Evolutionary conservation across 2,797 vertebrate species (phyloP).

Genomic region (Pseudomugil gertrudae): DNA sequence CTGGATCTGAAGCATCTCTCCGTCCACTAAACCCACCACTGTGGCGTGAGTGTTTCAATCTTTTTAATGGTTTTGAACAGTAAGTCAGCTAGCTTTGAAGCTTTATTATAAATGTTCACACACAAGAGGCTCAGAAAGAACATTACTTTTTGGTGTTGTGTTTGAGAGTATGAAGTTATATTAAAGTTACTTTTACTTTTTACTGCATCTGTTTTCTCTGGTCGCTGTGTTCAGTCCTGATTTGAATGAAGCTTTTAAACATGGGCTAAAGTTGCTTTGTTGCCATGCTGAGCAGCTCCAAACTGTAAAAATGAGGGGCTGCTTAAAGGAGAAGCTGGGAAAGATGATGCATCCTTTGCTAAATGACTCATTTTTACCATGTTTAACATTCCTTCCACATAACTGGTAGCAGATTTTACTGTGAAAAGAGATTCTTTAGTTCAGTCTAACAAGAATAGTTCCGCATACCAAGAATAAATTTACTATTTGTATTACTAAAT

Average conservation of each 20-base stretch:
- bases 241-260: constrained; percentile 13
- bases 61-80: not conserved
- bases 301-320: constrained; percentile 6
- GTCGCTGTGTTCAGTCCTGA: not conserved
- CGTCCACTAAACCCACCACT: constrained; percentile 84
- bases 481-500: no score
- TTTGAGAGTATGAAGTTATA: not conserved
- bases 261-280: not conserved
- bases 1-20: constrained; percentile 75
- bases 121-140: not conserved
- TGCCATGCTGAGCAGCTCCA: constrained; percentile 7
- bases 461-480: no score
- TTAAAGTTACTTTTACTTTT: not conserved
- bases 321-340: constrained; percentile 3
- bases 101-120: not conserved
- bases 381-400: constrained; percentile 5
- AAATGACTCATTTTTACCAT: not conserved
- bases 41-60: constrained; percentile 89
- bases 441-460: no score
- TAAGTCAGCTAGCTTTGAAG: not conserved
- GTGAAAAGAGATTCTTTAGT: no score
- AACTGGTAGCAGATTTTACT: constrained; percentile 16
- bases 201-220: not conserved
- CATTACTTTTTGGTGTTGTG: not conserved
- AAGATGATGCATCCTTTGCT: constrained; percentile 4